Percentiles rank a stretch among this genome's conserved stretches.
phyloP scores from a whole-genome alignment of 2,113 vertebrate genomes.

The Gnathonemus echidnorhynchus region DNA sequence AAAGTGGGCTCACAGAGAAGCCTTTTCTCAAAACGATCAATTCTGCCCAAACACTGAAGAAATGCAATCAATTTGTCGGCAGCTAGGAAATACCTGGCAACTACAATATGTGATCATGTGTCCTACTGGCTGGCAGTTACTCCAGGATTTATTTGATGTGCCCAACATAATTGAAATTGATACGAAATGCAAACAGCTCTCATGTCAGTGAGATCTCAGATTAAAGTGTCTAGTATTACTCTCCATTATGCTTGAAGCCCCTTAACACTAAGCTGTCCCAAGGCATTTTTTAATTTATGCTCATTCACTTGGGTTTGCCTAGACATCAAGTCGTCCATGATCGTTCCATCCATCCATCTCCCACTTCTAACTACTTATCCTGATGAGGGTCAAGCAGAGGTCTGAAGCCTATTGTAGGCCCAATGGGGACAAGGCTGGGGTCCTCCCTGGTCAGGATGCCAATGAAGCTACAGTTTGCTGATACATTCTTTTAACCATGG shows the following conservation, averaged over 20 bases:
- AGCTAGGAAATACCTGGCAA: neutral
- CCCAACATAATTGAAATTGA: neutral
- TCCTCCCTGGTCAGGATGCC: neutral
- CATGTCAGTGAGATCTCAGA: neutral
- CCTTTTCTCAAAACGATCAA: neutral
- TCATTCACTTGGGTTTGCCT: neutral
- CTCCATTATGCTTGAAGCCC: neutral
- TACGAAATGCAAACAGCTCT: neutral
- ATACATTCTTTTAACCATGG: neutral
- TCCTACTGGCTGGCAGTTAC: neutral
- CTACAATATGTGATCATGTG: neutral
- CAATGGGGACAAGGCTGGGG: neutral
- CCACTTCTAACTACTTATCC: neutral
- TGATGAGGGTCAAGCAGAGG: neutral
- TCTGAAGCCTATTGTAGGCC: neutral
- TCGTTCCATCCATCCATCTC: neutral
- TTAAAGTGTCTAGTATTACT: neutral
- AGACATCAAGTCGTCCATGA: neutral
- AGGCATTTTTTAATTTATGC: neutral
- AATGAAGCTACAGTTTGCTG: neutral
- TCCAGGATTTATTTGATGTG: neutral
- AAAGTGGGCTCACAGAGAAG: neutral
- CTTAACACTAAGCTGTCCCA: neutral
- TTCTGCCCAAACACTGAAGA: neutral
- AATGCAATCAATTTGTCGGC: neutral